Conservation (phyloP, 2,888 invertebrate genomes). For the Dexiosoma caninum region DNA sequence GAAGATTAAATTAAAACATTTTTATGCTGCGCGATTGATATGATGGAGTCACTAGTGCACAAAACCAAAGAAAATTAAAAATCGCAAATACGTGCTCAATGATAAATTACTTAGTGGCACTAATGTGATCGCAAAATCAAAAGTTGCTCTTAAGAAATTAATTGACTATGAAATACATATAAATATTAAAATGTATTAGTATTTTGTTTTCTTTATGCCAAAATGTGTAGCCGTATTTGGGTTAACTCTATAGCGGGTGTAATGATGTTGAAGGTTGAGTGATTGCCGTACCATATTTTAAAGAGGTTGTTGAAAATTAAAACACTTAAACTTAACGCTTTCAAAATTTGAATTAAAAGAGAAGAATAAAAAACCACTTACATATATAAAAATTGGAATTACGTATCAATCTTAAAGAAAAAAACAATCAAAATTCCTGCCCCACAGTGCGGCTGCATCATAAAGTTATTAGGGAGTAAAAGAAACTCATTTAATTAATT, state of each 20-base stretch:
- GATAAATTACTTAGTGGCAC: neutral
- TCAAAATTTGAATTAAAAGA: too few species aligned
- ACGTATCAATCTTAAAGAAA: too few species aligned
- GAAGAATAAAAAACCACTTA: too few species aligned
- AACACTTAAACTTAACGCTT: neutral
- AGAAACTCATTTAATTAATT: too few species aligned
- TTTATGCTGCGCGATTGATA: neutral
- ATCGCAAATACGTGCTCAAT: neutral
- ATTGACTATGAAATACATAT: neutral
- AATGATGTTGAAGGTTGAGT: constrained; percentile 8
- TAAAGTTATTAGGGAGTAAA: too few species aligned
- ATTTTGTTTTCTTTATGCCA: neutral
- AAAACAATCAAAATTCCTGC: too few species aligned
- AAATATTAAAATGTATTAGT: neutral
- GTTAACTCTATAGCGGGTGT: neutral
- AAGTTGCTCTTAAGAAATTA: neutral
- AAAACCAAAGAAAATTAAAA: neutral
- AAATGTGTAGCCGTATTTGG: neutral
- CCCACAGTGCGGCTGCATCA: too few species aligned
- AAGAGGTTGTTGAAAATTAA: too few species aligned
- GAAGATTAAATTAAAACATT: neutral
- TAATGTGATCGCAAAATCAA: constrained; percentile 15
- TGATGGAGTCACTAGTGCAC: neutral
- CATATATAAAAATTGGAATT: too few species aligned
- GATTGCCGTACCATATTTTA: too few species aligned